Evolutionary conservation across 2,888 invertebrate genomes (phyloP), one percentile per base, ranked within the genome.

Genomic region (Thera britannica): DNA sequence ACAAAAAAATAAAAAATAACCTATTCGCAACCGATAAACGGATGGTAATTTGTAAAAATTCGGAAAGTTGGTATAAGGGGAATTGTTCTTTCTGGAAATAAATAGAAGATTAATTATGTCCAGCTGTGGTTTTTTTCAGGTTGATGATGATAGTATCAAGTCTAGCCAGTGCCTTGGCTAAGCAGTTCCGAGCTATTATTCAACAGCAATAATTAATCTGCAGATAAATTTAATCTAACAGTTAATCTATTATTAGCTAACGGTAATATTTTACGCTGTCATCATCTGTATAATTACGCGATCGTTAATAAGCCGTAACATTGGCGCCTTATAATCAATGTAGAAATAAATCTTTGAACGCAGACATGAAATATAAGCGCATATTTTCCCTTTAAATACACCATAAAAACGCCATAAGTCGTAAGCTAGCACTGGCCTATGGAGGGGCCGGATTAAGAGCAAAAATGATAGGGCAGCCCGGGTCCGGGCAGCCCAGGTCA

Each of bases 241-340:
- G 75, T 74, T 78, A 78, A 83, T 83, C 83, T 82, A 86, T 85
- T 87, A 89, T 85, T 87, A 75, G 72, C 67, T 65, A 81, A 72
- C 69, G 71, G 83, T 81, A 78, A 88, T 90, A 90, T 86, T 87
- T 90, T 79, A 88, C 73, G 84, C 83, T 86, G 87, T 87, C 89
- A 86, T 87, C 84, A 80, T 83, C 76, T 76, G 78, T 84, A 85
- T 89, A 90, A 90, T 92, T 90, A 91, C 81, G 82, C 81, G 84
- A 83, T 80, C 87, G 86, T 92, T 92, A 90, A 90, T 92, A 90
- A 87, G 85, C 84, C 83, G 79, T 83, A 86, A 85, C 85, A 87
- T 85, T 87, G 89, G 87, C 88, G 88, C 87, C 80, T 83, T 89
- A 87, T 92, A 92, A 93, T 93, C 92, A 91, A 88, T 87, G 90